phyloP scores from a whole-genome alignment of 1,140 invertebrate species.

The Hypothenemus hampei region DNA sequence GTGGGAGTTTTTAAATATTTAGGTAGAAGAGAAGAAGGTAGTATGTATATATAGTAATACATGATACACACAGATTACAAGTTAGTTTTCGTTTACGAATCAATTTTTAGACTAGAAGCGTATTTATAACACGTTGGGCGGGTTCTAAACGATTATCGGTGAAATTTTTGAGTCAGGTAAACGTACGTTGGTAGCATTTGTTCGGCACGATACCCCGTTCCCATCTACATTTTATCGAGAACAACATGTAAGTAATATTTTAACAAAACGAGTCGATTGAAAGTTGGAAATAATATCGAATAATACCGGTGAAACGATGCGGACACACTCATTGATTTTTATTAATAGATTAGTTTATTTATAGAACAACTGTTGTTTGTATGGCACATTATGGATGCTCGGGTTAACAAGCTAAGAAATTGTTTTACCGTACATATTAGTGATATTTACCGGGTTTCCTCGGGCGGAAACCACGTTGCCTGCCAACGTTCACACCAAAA shows the following conservation, averaged over 20 bases:
- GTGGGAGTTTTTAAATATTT: too few species aligned
- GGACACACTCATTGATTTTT: conserved; percentile 27
- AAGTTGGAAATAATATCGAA: conserved; percentile 3
- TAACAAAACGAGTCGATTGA: too few species aligned
- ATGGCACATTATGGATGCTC: conserved; percentile 21
- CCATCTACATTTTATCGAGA: too few species aligned
- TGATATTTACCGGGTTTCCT: conserved; percentile 3
- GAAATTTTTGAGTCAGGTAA: too few species aligned
- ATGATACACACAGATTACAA: conserved; percentile 16
- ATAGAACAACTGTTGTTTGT: conserved; percentile 22
- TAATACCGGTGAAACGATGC: conserved; percentile 7
- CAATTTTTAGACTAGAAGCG: conserved; percentile 24
- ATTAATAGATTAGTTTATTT: conserved; percentile 29
- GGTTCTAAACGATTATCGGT: too few species aligned
- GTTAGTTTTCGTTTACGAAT: conserved; percentile 23
- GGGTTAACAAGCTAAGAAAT: conserved; percentile 22
- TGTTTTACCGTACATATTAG: conserved; percentile 15
- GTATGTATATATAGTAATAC: conserved; percentile 9
- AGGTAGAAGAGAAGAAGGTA: too few species aligned
- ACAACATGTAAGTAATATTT: too few species aligned
- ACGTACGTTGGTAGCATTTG: too few species aligned
- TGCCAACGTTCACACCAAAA: too few species aligned
- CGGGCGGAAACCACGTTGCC: neutral
- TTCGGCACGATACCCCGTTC: too few species aligned
- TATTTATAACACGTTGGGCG: conserved; percentile 24